Conservation (phyloP, 2,888 invertebrate genomes). For the Aporophyla nigra region DNA sequence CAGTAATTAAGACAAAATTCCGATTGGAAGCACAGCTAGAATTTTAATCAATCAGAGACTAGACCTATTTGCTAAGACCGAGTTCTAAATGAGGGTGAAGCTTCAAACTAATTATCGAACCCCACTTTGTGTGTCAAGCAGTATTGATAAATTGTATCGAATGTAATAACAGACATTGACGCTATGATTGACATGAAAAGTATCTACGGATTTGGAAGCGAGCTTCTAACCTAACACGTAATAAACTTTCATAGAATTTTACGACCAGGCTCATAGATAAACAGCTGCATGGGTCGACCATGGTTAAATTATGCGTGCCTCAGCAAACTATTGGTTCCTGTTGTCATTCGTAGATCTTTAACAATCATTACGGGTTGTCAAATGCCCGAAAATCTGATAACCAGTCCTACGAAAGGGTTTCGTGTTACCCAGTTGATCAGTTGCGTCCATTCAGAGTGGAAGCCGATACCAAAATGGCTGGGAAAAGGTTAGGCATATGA, state of each 20-base stretch:
- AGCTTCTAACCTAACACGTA: neutral
- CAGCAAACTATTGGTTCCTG: neutral
- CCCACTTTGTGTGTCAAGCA: conserved; percentile 7
- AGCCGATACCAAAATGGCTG: neutral
- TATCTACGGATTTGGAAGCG: neutral
- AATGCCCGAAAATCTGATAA: neutral
- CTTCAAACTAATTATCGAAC: conserved; percentile 3
- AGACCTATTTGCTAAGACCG: neutral
- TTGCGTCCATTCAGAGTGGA: neutral
- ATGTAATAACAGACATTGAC: conserved; percentile 3
- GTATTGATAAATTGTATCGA: conserved; percentile 9
- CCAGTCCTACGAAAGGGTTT: neutral
- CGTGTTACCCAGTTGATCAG: neutral
- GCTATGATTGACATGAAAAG: conserved; percentile 3
- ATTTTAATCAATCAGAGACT: conserved; percentile 38
- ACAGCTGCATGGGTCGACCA: no score
- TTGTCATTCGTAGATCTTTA: neutral
- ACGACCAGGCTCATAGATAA: neutral
- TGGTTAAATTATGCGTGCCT: no score
- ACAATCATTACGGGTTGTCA: neutral
- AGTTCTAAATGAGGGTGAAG: neutral
- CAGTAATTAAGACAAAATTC: conserved; percentile 21
- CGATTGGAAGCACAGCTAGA: neutral
- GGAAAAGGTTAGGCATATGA: neutral
- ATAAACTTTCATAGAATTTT: neutral